phyloP scores from a whole-genome alignment of 2,888 invertebrate species.

The Epirrita christyi region DNA sequence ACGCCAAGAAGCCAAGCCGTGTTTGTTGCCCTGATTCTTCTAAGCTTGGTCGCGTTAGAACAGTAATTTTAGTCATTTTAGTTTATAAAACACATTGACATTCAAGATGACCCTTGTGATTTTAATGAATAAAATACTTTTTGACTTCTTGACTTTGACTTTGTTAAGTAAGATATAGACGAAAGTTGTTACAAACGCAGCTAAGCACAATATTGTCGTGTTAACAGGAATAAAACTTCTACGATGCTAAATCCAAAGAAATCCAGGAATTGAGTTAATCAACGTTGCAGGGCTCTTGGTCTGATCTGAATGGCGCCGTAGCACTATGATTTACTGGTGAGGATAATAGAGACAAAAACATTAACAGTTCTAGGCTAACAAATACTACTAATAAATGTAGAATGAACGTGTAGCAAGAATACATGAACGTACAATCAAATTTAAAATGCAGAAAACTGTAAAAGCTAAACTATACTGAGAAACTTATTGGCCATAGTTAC shows the following conservation, averaged over 20 bases:
- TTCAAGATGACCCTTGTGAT: too few species aligned
- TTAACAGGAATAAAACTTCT: not conserved
- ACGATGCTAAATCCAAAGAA: not conserved
- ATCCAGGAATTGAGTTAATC: not conserved
- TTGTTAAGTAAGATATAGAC: too few species aligned
- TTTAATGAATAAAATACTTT: too few species aligned
- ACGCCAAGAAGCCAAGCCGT: too few species aligned
- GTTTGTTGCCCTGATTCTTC: too few species aligned
- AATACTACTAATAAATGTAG: constrained; percentile 8
- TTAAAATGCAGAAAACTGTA: constrained; percentile 19
- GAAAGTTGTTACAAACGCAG: too few species aligned
- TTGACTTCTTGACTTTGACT: too few species aligned
- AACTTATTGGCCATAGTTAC: constrained; percentile 15
- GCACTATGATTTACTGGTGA: not conserved
- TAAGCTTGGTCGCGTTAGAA: too few species aligned
- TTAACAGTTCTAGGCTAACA: constrained; percentile 4
- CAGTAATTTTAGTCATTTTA: too few species aligned
- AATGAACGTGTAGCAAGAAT: constrained; percentile 9
- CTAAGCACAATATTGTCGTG: not conserved
- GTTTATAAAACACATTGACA: too few species aligned
- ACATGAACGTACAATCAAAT: constrained; percentile 17
- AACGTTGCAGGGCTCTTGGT: too few species aligned
- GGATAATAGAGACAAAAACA: not conserved
- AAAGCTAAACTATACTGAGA: constrained; percentile 15
- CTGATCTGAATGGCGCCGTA: not conserved